Evolutionary conservation across 1,140 invertebrate species (phyloP).

Genomic region (Drosophila oshimai): DNA sequence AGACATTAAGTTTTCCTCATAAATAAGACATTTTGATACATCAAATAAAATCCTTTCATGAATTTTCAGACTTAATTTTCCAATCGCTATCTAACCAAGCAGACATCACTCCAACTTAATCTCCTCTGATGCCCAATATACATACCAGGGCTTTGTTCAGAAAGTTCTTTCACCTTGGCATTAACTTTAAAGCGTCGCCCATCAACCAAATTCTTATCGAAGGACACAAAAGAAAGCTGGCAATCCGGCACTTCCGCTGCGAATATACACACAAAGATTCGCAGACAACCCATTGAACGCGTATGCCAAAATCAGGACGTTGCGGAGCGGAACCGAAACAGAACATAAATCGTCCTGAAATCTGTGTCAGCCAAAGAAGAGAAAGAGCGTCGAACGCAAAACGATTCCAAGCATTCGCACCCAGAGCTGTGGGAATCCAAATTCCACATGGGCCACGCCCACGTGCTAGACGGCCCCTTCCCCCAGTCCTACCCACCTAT

Average conservation of each 20-base stretch:
- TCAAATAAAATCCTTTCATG: not conserved
- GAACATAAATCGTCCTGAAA: slow-evolving; percentile 51
- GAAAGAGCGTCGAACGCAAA: slow-evolving; percentile 35
- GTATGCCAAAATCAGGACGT: slow-evolving; percentile 42
- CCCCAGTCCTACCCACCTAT: not conserved
- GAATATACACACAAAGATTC: not conserved
- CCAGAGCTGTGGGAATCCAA: slow-evolving; percentile 11
- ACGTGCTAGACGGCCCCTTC: not conserved
- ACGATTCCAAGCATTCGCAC: slow-evolving; percentile 36
- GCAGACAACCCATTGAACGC: slow-evolving; percentile 8
- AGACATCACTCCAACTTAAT: slow-evolving; percentile 1
- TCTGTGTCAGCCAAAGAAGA: slow-evolving; percentile 46
- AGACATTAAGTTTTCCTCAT: too few relatives aligned
- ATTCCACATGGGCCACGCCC: slow-evolving; percentile 36
- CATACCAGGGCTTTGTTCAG: not conserved
- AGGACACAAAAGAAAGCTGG: slow-evolving; percentile 17
- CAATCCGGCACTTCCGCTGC: slow-evolving; percentile 3
- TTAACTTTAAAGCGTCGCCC: slow-evolving; percentile 34
- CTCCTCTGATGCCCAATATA: not conserved
- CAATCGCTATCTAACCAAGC: not conserved
- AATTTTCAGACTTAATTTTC: not conserved
- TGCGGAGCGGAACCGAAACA: slow-evolving; percentile 7
- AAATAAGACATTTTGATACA: too few relatives aligned
- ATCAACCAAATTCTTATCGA: slow-evolving; percentile 32
- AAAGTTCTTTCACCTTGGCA: slow-evolving; percentile 19